These are phyloP conservation scores for Carettochelys insculpta DNA, from an alignment of 2,113 vertebrate species.

Conservation along the genomic window DNA sequence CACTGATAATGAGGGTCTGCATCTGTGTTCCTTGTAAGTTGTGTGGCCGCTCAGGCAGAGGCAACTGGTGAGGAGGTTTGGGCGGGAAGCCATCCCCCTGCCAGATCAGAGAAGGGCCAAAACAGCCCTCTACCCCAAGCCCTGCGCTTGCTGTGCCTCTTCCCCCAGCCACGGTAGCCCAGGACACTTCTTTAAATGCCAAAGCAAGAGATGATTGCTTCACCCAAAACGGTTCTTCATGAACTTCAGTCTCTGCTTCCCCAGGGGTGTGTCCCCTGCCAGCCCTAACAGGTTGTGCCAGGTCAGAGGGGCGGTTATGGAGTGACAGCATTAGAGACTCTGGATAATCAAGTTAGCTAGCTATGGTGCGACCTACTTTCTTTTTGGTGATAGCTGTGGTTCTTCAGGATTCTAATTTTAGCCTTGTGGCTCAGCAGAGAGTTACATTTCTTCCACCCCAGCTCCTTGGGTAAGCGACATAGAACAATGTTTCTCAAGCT, in stretches of 20 bases:
- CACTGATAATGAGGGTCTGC: not conserved
- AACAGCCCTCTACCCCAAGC: too few relatives aligned
- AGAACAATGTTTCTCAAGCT: too few relatives aligned
- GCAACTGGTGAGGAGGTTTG: too few relatives aligned
- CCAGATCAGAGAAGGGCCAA: too few relatives aligned
- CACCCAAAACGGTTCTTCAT: rapidly evolving
- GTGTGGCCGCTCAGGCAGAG: too few relatives aligned
- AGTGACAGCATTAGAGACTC: conserved; percentile 13
- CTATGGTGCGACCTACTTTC: conserved; percentile 68
- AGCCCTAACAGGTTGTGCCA: conserved; percentile 46
- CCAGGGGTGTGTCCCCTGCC: rapidly evolving
- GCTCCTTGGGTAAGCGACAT: rapidly evolving
- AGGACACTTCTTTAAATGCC: not conserved
- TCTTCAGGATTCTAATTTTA: conserved; percentile 69
- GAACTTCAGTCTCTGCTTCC: not conserved
- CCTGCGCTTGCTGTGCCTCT: too few relatives aligned
- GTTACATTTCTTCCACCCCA: not conserved
- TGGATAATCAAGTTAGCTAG: conserved; percentile 65
- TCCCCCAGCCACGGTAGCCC: too few relatives aligned
- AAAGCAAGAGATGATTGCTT: not conserved
- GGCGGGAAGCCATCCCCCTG: too few relatives aligned
- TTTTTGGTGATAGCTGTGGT: conserved; percentile 57
- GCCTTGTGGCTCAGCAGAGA: conserved; percentile 46
- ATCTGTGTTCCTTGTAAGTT: too few relatives aligned
- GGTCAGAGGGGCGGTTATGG: conserved; percentile 44